Conservation (phyloP, 2,797 vertebrate species). For the Chloroceryle inda region DNA sequence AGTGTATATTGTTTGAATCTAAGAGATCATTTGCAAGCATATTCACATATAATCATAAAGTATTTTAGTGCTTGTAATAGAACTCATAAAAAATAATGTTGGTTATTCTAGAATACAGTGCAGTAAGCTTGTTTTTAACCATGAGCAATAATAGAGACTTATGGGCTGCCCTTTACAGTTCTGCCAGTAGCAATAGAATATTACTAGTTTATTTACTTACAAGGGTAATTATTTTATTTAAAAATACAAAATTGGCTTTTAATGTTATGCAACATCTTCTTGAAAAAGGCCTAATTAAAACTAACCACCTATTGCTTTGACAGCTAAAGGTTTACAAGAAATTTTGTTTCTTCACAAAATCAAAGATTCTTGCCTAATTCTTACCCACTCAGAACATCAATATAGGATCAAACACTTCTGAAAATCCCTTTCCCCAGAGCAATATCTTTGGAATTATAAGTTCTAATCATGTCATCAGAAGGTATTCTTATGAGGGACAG, state of each 20-base stretch:
- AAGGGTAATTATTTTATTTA: constrained; percentile 14
- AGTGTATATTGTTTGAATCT: not conserved
- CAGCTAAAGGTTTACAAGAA: not conserved
- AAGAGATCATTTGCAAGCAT: not conserved
- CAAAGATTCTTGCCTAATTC: not conserved
- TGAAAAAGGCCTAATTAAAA: not conserved
- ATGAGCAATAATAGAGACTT: constrained; percentile 29
- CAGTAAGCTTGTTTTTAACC: constrained; percentile 26
- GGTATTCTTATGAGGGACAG: not conserved
- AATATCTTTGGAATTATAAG: constrained; percentile 1
- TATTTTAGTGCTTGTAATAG: constrained; percentile 39
- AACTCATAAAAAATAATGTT: constrained; percentile 59
- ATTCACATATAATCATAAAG: constrained; percentile 14
- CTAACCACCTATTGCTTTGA: not conserved
- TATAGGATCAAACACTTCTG: not conserved
- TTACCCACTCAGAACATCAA: not conserved
- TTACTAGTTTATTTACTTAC: constrained; percentile 5
- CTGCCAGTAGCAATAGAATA: constrained; percentile 14
- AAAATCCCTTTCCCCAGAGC: not conserved
- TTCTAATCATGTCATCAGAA: not conserved
- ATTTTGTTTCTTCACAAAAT: not conserved
- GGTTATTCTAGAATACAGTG: not conserved
- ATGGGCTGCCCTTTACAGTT: not conserved
- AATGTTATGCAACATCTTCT: not conserved
- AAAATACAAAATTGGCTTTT: constrained; percentile 17